phyloP scores from a whole-genome alignment of 1,140 invertebrate species.

The Hyphantria cunea region DNA sequence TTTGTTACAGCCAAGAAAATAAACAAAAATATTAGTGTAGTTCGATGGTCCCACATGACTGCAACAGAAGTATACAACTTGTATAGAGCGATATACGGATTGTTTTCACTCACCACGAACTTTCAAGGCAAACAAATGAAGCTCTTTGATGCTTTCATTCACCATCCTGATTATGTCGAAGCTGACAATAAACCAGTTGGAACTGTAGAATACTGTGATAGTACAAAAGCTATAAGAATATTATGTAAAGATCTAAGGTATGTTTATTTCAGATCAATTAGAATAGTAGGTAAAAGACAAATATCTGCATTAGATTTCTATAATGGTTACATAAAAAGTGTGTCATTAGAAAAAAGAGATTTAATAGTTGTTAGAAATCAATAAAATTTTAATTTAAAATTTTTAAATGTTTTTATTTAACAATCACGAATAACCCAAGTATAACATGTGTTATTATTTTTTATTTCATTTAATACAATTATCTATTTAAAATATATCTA shows the following conservation, averaged over 20 bases:
- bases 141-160: constrained; percentile 81
- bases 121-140: constrained; percentile 84
- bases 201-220: constrained; percentile 79
- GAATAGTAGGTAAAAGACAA: constrained; percentile 82
- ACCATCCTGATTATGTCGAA: constrained; percentile 33
- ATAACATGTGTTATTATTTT: too few relatives aligned
- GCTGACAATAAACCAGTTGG: constrained; percentile 64
- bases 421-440: not conserved
- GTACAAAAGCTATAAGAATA: constrained; percentile 79
- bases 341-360: constrained; percentile 51
- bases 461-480: too few relatives aligned
- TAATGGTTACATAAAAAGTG: constrained; percentile 86
- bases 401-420: constrained; percentile 7
- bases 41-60: constrained; percentile 85
- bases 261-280: constrained; percentile 83
- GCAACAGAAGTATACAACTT: constrained; percentile 85
- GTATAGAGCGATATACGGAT: constrained; percentile 84
- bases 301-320: constrained; percentile 86
- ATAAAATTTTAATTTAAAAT: constrained; percentile 10
- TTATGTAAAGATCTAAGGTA: constrained; percentile 83
- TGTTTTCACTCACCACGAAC: constrained; percentile 84
- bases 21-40: constrained; percentile 80
- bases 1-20: constrained; percentile 87
- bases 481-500: too few relatives aligned
- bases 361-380: constrained; percentile 41